A percentile compares a stretch with the other conserved stretches of the same genome.
phyloP scores from a whole-genome alignment of 2,113 vertebrate species.

The Actenoides hombroni region DNA sequence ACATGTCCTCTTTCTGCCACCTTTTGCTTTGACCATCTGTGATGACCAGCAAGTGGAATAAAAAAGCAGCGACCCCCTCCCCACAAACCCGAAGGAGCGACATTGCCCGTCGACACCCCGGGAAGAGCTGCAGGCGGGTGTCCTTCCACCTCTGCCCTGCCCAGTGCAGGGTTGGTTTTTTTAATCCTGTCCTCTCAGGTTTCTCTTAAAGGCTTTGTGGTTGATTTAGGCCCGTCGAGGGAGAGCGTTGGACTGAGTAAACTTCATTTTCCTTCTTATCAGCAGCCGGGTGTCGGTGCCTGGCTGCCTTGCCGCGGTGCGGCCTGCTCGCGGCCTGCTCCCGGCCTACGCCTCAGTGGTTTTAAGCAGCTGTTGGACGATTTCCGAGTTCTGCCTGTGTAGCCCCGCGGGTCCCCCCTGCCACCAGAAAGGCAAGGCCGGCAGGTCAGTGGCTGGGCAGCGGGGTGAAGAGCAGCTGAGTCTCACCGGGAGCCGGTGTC shows the following conservation, averaged over 20 bases:
- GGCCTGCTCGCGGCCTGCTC: background rate
- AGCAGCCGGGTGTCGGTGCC: accelerated
- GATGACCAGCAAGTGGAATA: background rate
- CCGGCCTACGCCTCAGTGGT: background rate
- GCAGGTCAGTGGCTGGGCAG: background rate
- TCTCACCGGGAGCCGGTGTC: background rate
- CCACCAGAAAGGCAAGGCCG: background rate
- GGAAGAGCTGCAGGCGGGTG: background rate
- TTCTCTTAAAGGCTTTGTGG: background rate
- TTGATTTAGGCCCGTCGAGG: background rate
- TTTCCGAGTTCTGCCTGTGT: background rate
- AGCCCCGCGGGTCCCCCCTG: accelerated
- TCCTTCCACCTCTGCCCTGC: background rate
- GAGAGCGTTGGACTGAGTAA: background rate
- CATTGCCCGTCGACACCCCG: accelerated
- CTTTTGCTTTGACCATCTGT: background rate
- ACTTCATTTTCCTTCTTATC: background rate
- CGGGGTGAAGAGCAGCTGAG: background rate
- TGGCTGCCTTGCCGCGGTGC: background rate
- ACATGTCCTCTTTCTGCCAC: accelerated
- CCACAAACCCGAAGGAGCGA: accelerated
- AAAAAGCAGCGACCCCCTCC: background rate
- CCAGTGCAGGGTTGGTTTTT: background rate
- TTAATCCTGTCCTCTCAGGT: background rate
- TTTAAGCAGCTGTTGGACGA: background rate